These are phyloP conservation scores for Stichopus chloronotus DNA, from an alignment of 35 echinoderm and acorn worm species.

Conservation along the genomic window DNA sequence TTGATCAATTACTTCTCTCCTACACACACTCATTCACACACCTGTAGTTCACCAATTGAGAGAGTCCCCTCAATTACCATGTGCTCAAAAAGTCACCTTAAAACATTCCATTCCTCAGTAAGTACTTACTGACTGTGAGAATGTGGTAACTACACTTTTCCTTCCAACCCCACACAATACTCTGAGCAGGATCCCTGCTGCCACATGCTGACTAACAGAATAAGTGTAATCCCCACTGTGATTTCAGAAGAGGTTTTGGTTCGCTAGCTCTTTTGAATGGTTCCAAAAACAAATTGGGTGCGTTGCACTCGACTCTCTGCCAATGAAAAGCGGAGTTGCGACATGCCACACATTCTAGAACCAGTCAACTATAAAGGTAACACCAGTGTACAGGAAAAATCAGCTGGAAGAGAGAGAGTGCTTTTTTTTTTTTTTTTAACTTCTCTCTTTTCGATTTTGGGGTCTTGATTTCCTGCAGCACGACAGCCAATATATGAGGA, in stretches of 20 bases:
- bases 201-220: too few relatives aligned
- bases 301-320: constrained; percentile 2
- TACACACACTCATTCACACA: too few relatives aligned
- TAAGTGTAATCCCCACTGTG: too few relatives aligned
- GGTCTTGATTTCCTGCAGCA: not conserved
- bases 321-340: not conserved
- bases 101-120: not conserved
- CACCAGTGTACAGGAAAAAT: too few relatives aligned
- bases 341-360: constrained; percentile 27
- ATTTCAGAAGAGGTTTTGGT: constrained; percentile 11
- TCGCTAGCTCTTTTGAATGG: constrained; percentile 3
- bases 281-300: constrained; percentile 35
- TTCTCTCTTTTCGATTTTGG: not conserved
- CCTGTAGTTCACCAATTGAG: too few relatives aligned
- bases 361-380: not conserved
- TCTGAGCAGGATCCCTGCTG: too few relatives aligned
- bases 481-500: not conserved
- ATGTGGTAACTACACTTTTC: too few relatives aligned
- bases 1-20: too few relatives aligned
- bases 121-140: too few relatives aligned
- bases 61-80: not conserved
- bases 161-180: too few relatives aligned
- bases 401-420: too few relatives aligned
- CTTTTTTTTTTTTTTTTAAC: not conserved
- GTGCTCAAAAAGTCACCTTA: not conserved